These are phyloP conservation scores for Drosophila kambysellisi DNA, from an alignment of 2,888 invertebrate genomes.

Conservation along the genomic window DNA sequence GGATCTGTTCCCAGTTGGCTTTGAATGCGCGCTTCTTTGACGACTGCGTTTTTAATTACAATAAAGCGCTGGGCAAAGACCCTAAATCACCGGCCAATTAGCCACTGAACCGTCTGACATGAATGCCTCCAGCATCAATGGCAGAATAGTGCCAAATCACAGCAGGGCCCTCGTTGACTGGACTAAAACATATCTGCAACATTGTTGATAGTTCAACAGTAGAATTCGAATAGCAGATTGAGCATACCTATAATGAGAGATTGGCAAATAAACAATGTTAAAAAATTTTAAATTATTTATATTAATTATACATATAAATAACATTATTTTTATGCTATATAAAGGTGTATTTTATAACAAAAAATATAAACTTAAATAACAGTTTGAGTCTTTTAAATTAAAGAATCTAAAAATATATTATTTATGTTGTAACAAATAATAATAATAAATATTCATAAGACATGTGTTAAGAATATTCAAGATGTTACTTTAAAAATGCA, in stretches of 20 bases:
- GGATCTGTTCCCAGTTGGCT: slow-evolving; percentile 21
- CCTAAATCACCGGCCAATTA: slow-evolving; percentile 62
- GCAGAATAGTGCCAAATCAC: slow-evolving; percentile 2
- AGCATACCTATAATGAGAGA: background rate
- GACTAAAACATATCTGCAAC: background rate
- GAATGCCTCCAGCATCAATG: slow-evolving; percentile 10
- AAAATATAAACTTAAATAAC: background rate
- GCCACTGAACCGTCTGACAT: slow-evolving; percentile 40
- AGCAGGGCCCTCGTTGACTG: background rate
- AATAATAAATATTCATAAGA: background rate
- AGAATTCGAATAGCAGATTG: background rate
- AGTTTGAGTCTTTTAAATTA: background rate
- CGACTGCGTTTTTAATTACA: slow-evolving; percentile 68
- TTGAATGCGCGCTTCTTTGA: slow-evolving; percentile 51
- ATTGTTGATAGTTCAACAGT: background rate
- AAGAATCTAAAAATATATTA: background rate
- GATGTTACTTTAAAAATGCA: background rate
- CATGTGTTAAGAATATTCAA: background rate
- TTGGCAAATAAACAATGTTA: too few relatives aligned
- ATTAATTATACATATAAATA: too few relatives aligned
- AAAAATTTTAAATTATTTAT: background rate
- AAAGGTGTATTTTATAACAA: background rate
- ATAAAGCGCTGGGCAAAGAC: slow-evolving; percentile 30
- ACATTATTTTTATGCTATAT: background rate
- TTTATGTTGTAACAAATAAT: background rate